These are phyloP conservation scores for Botia almorhae DNA, from an alignment of 2,797 vertebrate species.

Conservation along the genomic window DNA sequence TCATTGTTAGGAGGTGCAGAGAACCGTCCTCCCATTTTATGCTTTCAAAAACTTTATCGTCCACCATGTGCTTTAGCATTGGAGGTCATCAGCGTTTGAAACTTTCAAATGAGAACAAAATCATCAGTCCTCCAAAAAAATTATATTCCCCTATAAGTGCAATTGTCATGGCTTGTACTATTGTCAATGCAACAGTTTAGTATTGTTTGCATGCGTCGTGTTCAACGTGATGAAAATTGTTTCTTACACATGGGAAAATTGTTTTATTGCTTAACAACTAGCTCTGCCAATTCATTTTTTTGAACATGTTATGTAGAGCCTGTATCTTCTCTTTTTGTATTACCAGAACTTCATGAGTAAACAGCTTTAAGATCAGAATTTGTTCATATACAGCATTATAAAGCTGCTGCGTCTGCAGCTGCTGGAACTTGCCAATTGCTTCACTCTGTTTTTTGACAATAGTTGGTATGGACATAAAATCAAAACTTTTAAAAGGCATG, in stretches of 20 bases:
- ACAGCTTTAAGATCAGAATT: background rate
- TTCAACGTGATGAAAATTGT: constrained; percentile 5
- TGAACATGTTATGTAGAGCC: background rate
- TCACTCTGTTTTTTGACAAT: background rate
- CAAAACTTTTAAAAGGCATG: too few species aligned
- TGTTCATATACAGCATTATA: background rate
- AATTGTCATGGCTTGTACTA: constrained; percentile 31
- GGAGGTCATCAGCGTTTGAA: constrained; percentile 32
- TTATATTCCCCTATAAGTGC: constrained; percentile 30
- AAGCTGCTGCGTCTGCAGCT: background rate
- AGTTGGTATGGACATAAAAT: too few species aligned
- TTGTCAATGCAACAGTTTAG: constrained; percentile 12
- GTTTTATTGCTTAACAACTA: constrained; percentile 1
- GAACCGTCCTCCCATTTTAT: constrained; percentile 63
- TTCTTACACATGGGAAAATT: background rate
- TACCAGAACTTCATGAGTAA: background rate
- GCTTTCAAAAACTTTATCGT: constrained; percentile 67
- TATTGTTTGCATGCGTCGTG: constrained; percentile 4
- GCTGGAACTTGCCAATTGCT: background rate
- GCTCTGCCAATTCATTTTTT: background rate
- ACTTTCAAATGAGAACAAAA: background rate
- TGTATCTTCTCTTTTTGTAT: background rate
- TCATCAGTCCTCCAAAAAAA: constrained; percentile 8
- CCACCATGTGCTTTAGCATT: constrained; percentile 26
- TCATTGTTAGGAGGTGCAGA: constrained; percentile 59